Conservation (phyloP, 2,113 vertebrate species). For the Spermophilus dauricus region DNA sequence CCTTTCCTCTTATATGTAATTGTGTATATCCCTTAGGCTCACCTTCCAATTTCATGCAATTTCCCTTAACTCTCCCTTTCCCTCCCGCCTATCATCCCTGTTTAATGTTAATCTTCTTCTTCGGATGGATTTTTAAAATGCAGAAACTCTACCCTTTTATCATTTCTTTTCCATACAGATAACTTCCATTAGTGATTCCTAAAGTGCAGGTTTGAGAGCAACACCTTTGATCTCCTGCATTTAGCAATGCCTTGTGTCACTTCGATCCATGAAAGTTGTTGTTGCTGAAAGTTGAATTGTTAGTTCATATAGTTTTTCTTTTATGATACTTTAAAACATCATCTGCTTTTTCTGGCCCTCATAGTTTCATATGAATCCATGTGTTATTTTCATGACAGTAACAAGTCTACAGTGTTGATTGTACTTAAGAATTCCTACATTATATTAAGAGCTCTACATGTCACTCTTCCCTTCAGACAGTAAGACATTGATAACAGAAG, state of each 20-base stretch:
- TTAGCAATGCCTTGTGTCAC: neutral
- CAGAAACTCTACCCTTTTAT: neutral
- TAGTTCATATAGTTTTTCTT: neutral
- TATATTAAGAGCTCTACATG: neutral
- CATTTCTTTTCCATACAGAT: neutral
- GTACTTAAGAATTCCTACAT: neutral
- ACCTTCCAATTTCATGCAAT: too few species aligned
- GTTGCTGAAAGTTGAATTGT: neutral
- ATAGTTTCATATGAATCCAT: neutral
- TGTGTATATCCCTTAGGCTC: too few species aligned
- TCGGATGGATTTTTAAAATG: neutral
- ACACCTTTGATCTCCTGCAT: neutral
- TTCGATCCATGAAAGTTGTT: neutral
- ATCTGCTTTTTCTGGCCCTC: neutral
- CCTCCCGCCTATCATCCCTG: too few species aligned
- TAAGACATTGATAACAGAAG: neutral
- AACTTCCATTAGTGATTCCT: neutral
- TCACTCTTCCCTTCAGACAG: neutral
- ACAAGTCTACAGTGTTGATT: neutral
- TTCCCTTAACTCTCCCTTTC: too few species aligned
- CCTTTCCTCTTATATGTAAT: too few species aligned
- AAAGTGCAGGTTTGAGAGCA: too few species aligned
- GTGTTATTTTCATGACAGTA: neutral
- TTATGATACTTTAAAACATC: neutral
- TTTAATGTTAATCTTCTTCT: too few species aligned